Base-by-base conservation (phyloP, 1,140 invertebrate genomes). In the Achatina immaculata region DNA sequence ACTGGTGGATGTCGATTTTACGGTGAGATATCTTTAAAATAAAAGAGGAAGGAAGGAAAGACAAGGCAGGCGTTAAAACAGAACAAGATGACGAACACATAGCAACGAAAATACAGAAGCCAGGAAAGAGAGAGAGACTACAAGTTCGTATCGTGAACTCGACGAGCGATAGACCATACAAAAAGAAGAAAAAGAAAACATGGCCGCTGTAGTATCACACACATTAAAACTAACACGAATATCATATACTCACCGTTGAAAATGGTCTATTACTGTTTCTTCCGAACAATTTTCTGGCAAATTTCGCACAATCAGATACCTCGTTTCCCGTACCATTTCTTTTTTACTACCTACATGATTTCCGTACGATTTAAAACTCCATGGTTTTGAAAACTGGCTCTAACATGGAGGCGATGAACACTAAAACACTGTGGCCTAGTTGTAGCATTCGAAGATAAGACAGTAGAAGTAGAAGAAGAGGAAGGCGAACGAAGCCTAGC, bases 291-390 rank as follows among this genome's bases (percentile, higher is more conserved):
- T 98, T 94, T 98, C 97, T 95, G 97, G 96, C 95, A 99, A 96
- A 95, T 99, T 98, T 95, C 97, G 97, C 95, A 99, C 96, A 96
- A 97, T 98, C 94, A 98, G 95, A 94, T 99, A 97, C 94, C 97
- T 96, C 95, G 97, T 98, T 96, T 98, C 97, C 96, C 97, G 97
- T 95, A 99, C 97, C 97, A 99, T 99, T 82, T 86, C 86, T 85
- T 84, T 79, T 62, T 74, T 58, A 87, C 28, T 42, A 38, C 82
- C 86, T 88, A 88, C 86, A 88, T 88, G 85, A 78, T 86, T 84
- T 84, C 80, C 83, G 69, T 45, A 69, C 9, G n/a, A n/a, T 45
- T 66, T 86, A 83, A 86, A 85, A 84, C 85, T 84, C 83, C 82
- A 83, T 83, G 78, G 68, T 69, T 73, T 14, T 55, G 51, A 45